These are phyloP conservation scores for Cyclura pinguis DNA, from an alignment of 2,797 vertebrate species.

Conservation along the genomic window DNA sequence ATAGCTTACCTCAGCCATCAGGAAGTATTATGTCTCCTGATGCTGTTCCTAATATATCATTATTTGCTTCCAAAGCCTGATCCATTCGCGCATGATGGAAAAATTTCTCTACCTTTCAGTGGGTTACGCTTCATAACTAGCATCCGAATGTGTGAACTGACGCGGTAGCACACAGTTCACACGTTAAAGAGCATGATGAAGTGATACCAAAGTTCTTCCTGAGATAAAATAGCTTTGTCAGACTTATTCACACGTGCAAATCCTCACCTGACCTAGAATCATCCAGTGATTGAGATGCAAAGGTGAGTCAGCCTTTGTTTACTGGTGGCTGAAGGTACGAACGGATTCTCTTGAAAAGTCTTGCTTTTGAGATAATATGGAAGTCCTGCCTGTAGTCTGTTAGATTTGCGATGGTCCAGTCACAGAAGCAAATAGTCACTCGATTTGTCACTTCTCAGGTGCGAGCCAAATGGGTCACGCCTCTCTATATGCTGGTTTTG, in stretches of 20 bases:
- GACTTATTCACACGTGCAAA: background rate
- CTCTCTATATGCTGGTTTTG: background rate
- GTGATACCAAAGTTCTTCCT: background rate
- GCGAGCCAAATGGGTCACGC: background rate
- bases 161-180: background rate
- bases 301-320: background rate
- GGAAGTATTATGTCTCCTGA: no score
- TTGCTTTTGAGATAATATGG: no score
- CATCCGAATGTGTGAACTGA: background rate
- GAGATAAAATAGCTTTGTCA: background rate
- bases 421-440: background rate
- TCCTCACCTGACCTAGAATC: background rate
- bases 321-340: background rate
- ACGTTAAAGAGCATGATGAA: background rate
- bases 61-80: background rate
- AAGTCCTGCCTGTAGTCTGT: background rate
- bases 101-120: background rate
- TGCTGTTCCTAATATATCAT: background rate
- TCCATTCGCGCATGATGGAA: background rate
- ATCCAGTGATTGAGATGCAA: background rate
- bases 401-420: background rate
- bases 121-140: background rate
- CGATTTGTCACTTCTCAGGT: background rate
- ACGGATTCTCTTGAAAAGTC: background rate
- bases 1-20: background rate